Conservation (phyloP, 1,140 invertebrate species). For the Drosophila ohnishii region DNA sequence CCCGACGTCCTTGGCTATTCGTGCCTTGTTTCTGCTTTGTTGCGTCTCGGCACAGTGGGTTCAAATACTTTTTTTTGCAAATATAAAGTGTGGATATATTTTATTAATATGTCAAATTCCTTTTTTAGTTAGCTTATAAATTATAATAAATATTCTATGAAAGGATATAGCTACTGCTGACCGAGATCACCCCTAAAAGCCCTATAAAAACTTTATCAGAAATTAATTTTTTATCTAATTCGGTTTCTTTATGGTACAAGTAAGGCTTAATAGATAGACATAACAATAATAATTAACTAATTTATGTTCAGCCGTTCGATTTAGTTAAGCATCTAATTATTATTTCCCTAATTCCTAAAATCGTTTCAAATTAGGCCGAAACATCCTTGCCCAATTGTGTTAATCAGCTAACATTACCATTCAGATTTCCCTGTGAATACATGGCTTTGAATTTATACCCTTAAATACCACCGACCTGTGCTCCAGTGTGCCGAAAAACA, state of each 20-base stretch:
- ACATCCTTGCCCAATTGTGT: not conserved
- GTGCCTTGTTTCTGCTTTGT: constrained; percentile 76
- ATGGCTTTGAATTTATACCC: not conserved
- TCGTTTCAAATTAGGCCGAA: not conserved
- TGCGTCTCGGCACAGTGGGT: constrained; percentile 60
- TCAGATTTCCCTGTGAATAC: not conserved
- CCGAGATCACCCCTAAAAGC: too few relatives aligned
- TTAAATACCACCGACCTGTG: not conserved
- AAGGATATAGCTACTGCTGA: not conserved
- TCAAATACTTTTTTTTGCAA: not conserved
- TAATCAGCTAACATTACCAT: constrained; percentile 5
- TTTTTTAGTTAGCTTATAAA: not conserved
- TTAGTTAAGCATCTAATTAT: not conserved
- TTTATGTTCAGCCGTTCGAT: not conserved
- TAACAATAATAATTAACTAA: not conserved
- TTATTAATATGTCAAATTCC: not conserved
- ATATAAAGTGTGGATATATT: not conserved
- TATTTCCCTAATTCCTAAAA: not conserved
- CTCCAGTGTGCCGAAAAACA: constrained; percentile 33
- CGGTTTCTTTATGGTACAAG: accelerated
- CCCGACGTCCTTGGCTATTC: constrained; percentile 72
- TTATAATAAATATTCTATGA: not conserved
- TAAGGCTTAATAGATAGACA: not conserved
- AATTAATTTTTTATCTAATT: not conserved
- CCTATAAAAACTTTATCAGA: accelerated